These are phyloP conservation scores for Odontothrips loti DNA, from an alignment of 2,888 invertebrate genomes.

Conservation along the genomic window DNA sequence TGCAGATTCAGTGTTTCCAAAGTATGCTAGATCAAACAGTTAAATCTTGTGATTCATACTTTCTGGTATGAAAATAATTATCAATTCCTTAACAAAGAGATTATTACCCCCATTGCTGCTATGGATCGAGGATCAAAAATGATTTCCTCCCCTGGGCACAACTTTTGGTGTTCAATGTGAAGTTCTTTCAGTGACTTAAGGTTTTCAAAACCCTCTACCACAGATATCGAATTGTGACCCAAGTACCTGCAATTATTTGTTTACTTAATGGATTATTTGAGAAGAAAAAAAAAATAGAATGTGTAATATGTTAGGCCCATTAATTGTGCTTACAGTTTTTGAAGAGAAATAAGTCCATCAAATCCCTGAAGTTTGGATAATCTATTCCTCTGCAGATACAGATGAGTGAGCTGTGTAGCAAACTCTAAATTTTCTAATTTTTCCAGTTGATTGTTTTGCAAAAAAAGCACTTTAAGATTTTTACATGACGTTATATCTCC, in stretches of 20 bases:
- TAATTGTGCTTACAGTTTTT: neutral
- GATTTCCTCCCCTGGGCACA: neutral
- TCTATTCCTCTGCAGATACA: neutral
- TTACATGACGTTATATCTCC: neutral
- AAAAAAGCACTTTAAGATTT: neutral
- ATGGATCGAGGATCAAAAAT: neutral
- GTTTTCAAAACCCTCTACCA: slow-evolving; percentile 5
- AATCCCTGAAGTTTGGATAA: neutral
- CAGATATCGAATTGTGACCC: neutral
- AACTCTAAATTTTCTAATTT: neutral
- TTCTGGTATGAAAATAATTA: too few species aligned
- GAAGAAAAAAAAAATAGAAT: too few species aligned
- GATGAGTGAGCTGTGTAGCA: neutral
- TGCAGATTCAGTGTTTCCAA: neutral
- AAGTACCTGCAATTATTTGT: neutral
- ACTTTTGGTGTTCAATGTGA: neutral
- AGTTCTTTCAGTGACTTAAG: neutral
- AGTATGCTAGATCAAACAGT: neutral
- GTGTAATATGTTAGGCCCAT: neutral
- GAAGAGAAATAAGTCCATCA: neutral
- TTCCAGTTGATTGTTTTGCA: neutral
- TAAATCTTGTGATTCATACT: neutral
- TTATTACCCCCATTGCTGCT: neutral
- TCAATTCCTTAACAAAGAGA: neutral
- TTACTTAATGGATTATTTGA: neutral